Evolutionary conservation across 2,797 vertebrate species (phyloP), one percentile per base, ranked within the genome.

Genomic region (Benthosema pterotum): DNA sequence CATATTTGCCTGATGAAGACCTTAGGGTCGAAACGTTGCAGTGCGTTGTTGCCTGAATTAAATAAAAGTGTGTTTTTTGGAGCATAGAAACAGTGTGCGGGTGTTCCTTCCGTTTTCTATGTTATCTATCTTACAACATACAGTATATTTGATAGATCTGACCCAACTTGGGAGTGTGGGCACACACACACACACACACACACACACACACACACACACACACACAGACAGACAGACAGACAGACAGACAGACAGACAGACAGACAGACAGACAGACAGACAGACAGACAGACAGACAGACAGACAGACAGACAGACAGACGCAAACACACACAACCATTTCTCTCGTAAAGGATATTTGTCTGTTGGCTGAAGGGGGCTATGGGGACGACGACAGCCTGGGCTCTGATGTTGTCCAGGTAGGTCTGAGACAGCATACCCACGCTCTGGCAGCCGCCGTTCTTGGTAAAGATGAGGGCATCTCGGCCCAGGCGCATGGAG

Each of bases 391-490:
- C 89, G 74, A 94, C 91, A 8, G 92, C 92, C 81, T 95, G 93
- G 15, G 93, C 91, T 67, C 89, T 90, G 77, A 94, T 89, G 58
- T 76, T 82, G 66, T 93, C 84, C 83, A 94, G 82, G 80, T 93
- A 95, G 55, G 84, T 92, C 84, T 95, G 92, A 48, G 94, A 95
- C 8, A 95, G 82, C 80, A 95, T 88, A 15, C 93, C 94, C 51
- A 95, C 83, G 0, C 91, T 89, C 77, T 93, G 91, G 71, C 91
- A 93, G 70, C 89, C 88, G 0, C 94, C 94, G 2, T 94, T 94
- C 87, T 94, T 95, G 64, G 93, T 94, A 80, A 95, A 95, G 87
- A 95, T 92, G 54, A 95, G 87, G 5, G 89, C 92, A 1, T 94
- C 94, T 1, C 92, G 93, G 38, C 94, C 93, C 63, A 94, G 86